Percentiles rank a stretch among this genome's conserved stretches.
Evolutionary conservation across 2,888 invertebrate genomes (phyloP).

Genomic region (Gryllus longicercus): DNA sequence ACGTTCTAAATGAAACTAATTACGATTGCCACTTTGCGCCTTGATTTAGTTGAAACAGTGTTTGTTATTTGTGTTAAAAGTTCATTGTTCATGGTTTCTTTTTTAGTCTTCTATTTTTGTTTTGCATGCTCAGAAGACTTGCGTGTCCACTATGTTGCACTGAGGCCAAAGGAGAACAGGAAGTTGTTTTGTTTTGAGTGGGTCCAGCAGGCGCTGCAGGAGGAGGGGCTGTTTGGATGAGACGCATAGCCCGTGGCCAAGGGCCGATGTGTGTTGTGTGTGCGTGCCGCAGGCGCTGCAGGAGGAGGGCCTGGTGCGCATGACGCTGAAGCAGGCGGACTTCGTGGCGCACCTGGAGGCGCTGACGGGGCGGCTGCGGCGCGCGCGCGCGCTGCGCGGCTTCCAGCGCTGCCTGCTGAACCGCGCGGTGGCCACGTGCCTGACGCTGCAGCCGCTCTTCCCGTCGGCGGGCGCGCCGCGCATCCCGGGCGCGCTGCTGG

Average conservation of each 20-base stretch:
- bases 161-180: no score
- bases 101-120: no score
- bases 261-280: not conserved
- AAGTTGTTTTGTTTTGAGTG: no score
- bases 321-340: conserved; percentile 46
- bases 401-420: not conserved
- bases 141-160: no score
- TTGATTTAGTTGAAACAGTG: no score
- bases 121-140: no score
- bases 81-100: no score
- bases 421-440: not conserved
- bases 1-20: no score
- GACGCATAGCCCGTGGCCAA: not conserved
- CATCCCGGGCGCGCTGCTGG: conserved; percentile 12
- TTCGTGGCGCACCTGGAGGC: conserved; percentile 46
- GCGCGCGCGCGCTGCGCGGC: not conserved
- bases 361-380: not conserved
- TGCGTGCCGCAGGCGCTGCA: conserved; percentile 38
- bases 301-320: conserved; percentile 43
- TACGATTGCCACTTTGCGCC: no score
- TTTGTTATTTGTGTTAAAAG: no score
- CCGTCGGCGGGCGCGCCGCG: not conserved
- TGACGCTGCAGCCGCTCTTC: conserved; percentile 1
- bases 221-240: no score
- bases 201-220: no score